Evolutionary conservation across 2,113 vertebrate genomes (phyloP).

Genomic region (Otolemur garnettii): DNA sequence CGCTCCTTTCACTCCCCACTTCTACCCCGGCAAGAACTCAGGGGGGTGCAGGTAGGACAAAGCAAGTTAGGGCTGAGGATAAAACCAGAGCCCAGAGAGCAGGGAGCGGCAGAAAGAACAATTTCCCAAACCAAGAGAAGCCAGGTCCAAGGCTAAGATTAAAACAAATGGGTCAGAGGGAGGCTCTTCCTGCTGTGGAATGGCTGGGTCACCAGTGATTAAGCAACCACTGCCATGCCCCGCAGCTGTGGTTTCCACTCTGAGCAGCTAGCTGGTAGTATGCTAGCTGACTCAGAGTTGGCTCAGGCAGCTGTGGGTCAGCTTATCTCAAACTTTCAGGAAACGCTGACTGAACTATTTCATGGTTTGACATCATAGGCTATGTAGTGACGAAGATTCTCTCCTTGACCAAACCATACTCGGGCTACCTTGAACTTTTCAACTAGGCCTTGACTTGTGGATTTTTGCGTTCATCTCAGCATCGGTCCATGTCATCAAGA

Average conservation of each 20-base stretch:
- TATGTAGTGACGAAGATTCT: background rate
- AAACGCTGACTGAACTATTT: background rate
- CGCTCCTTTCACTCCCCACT: background rate
- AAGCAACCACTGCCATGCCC: background rate
- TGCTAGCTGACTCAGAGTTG: background rate
- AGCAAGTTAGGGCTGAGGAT: background rate
- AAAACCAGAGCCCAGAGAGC: background rate
- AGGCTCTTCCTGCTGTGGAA: background rate
- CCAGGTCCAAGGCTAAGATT: background rate
- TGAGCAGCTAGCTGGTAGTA: background rate
- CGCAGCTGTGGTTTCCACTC: background rate
- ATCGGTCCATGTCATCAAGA: background rate
- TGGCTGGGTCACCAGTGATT: background rate
- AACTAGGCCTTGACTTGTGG: background rate
- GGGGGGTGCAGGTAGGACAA: background rate
- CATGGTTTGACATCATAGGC: background rate
- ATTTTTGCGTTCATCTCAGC: background rate
- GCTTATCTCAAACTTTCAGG: background rate
- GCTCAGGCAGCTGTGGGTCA: background rate
- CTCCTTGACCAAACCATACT: background rate
- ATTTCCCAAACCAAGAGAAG: background rate
- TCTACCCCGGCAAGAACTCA: background rate
- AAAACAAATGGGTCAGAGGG: background rate
- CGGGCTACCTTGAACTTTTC: background rate
- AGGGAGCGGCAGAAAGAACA: background rate